These are phyloP conservation scores for Labrus mixtus DNA, from an alignment of 2,113 vertebrate genomes.

Conservation along the genomic window DNA sequence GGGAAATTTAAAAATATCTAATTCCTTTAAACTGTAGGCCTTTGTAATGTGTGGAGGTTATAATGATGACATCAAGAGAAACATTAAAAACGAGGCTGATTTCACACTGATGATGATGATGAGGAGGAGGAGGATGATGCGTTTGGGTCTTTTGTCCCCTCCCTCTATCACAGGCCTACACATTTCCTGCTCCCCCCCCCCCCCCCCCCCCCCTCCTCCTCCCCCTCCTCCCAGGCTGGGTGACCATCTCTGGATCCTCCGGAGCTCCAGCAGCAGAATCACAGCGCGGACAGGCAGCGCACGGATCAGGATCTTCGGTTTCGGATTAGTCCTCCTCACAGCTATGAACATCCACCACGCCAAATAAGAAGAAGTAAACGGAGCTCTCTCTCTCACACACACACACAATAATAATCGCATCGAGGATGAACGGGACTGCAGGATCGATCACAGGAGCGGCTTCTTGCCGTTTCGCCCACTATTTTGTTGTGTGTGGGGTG, in stretches of 20 bases:
- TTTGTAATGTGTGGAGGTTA: not conserved
- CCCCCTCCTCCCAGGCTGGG: conserved; percentile 40
- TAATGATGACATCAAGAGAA: conserved; percentile 9
- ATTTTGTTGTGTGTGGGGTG: conserved; percentile 93
- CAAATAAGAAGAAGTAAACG: conserved; percentile 14
- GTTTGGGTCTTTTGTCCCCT: conserved; percentile 57
- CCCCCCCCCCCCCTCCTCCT: conserved; percentile 16
- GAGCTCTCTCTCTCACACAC: too few species aligned
- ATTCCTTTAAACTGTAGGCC: not conserved
- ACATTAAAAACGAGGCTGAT: conserved; percentile 13
- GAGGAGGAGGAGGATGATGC: conserved; percentile 10
- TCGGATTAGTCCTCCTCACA: conserved; percentile 29
- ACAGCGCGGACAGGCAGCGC: conserved; percentile 16
- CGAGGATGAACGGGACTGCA: conserved; percentile 74
- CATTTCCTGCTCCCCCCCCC: conserved; percentile 56
- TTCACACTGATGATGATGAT: conserved; percentile 12
- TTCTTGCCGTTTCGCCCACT: conserved; percentile 93
- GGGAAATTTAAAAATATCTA: not conserved
- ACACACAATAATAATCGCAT: conserved; percentile 29
- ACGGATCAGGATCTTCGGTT: conserved; percentile 1
- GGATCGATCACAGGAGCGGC: conserved; percentile 72
- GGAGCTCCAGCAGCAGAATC: conserved; percentile 53
- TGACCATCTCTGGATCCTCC: conserved; percentile 59
- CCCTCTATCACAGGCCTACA: conserved; percentile 10
- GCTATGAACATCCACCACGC: conserved; percentile 44